Base-by-base conservation (phyloP, 2,888 invertebrate genomes). In the Drosophila helvetica region DNA sequence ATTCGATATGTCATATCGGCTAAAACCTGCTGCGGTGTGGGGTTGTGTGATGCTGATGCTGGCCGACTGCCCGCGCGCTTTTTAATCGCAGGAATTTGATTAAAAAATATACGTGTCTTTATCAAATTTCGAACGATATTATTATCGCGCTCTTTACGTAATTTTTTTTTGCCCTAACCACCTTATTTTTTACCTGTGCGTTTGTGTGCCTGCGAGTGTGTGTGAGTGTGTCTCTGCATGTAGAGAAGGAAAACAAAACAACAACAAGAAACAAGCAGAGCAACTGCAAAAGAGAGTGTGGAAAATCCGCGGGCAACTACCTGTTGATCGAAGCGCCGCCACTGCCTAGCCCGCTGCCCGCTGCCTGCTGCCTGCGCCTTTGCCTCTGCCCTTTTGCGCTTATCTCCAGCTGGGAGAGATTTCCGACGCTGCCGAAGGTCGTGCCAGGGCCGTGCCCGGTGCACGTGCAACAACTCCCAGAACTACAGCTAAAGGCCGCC, bases 261-360 rank as follows among this genome's bases (percentile, higher is more conserved):
- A 38, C 38, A 38, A 38, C 15, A 38, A 22, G 22, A 38, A 6
- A 15, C 15, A 38, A n/a, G 38, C 38, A 38, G n/a, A 15, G 8
- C 8, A 25, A 25, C 30, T 30, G 56, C 9, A 17, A 18, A 18
- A 12, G 12, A 59, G 27, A 59, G 27, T 22, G 43, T 25, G 42
- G 25, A 33, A 51, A 59, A 50, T 38, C 53, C 22, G 56, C 46
- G 19, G 15, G 12, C 43, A 46, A 53, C 60, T 77, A 78, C 80
- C 78, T 80, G 80, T 79, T 77, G 74, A 66, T 52, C 64, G 70
- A 25, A 60, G 47, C 19, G 38, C 38, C 33, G 38, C 38, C 27
- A 8, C 8, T 38, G 15, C 38, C 38, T 10, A 19, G 3, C 27
- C 8, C 7, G 54, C 45, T 17, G 52, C 10, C 71, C 57, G 50